Evolutionary conservation across 2,888 invertebrate genomes (phyloP), one percentile per base, ranked within the genome.

Genomic region (Euzophera pinguis): DNA sequence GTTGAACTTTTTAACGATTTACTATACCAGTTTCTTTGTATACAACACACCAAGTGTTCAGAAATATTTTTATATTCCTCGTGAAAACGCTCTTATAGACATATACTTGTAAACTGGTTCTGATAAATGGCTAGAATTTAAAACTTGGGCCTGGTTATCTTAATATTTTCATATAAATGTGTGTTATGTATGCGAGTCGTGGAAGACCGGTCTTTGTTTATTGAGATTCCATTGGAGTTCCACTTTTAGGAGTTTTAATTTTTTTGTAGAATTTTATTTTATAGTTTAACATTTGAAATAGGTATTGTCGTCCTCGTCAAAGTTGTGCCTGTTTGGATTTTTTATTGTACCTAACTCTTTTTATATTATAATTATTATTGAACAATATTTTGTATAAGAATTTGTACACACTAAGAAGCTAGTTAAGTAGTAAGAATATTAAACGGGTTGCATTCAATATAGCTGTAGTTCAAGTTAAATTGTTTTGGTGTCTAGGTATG

Each of bases 91-190:
- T 56, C 55, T 61, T 61, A 61, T 54, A 56, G 52, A 54, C 41
- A 45, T 58, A 51, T 53, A 52, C 53, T 50, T 53, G 59, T 48
- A 45, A 61, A 59, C 59, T 53, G 59, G 60, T 64, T 64, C 62
- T 59, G 56, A 59, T 61, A 58, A 60, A 55, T 43, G 53, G 54
- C 53, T 61, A 54, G 62, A 62, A 62, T 54, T 57, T 59, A 58
- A 55, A 52, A 50, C 51, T 56, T 50, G 56, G 57, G 53, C 58
- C 58, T 56, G 59, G 55, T 56, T 53, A 55, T 62, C 62, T 64
- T 50, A 54, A 63, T 59, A 78, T 80, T 78, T 72, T 69, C 77
- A 79, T 81, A 75, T 73, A 75, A 78, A 81, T 80, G 71, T 69
- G 67, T 66, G 64, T 55, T 39, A 39, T 38, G 52, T 16, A 39